A percentile compares a stretch with the other conserved stretches of the same genome.
Conservation (phyloP, 2,113 vertebrate genomes). For the Platichthys flesus region DNA sequence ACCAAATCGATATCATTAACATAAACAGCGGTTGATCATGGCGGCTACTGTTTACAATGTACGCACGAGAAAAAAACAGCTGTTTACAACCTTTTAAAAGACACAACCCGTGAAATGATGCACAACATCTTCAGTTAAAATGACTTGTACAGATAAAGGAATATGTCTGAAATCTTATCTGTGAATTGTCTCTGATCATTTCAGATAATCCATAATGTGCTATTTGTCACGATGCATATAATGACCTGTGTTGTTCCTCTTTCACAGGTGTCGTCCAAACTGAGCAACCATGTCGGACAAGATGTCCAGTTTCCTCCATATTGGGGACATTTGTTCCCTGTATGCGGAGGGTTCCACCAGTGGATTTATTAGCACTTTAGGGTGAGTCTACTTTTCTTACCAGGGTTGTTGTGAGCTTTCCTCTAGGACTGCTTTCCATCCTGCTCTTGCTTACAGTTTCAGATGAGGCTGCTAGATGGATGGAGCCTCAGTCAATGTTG, state of each 20-base stretch:
- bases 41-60: not conserved
- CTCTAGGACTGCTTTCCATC: no score
- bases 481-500: not conserved
- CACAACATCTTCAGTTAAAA: no score
- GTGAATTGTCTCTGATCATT: not conserved
- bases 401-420: not conserved
- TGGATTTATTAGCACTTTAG: slow-evolving; percentile 99
- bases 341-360: slow-evolving; percentile 97
- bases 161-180: not conserved
- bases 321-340: slow-evolving; percentile 98
- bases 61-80: not conserved
- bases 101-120: not conserved
- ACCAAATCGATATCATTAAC: not conserved
- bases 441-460: not conserved
- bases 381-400: slow-evolving; percentile 82
- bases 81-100: not conserved
- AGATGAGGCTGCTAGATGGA: not conserved
- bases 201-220: not conserved
- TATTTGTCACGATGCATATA: not conserved
- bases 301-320: slow-evolving; percentile 99
- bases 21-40: not conserved
- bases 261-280: slow-evolving; percentile 76
- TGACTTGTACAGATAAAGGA: not conserved
- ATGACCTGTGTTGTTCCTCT: slow-evolving; percentile 8
- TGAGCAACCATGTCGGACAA: slow-evolving; percentile 94